Evolutionary conservation across 2,888 invertebrate species (phyloP), one percentile per base, ranked within the genome.

Genomic region (Aphidoletes aphidimyza): DNA sequence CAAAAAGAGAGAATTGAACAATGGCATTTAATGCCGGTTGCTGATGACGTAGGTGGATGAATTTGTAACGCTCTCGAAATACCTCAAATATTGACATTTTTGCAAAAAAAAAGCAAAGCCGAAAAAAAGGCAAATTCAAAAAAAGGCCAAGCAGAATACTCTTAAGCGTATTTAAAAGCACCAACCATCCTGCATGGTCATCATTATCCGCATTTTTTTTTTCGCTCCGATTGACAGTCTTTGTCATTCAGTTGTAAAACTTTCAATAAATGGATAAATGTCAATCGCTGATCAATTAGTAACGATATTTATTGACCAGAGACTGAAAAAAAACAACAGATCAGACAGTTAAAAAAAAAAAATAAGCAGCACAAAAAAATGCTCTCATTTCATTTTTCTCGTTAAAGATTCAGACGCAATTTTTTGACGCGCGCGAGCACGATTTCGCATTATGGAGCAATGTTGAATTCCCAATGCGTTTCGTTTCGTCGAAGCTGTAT

Each of bases 11-110:
- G 47, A 47, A 9, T 47, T 26, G 22, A 54, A 69, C 69, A 69
- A 69, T 69, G 30, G 69, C 26, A 30, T 30, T 69, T 69, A 14
- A 69, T 14, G 69, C 69, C 30, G 69, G 69, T 26, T 22, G 3
- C 2, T 26, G 2, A 26, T 8, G 26, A 54, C n/a, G 69, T 69
- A 54, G 54, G 69, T 69, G 69, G n/a, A 54, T 19, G 22, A 17
- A 47, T 17, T 54, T 30, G 14, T 1, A 30, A 30, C 34, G 26
- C 30, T 3, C 54, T 54, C 54, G 22, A n/a, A 22, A 11, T 69
- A n/a, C n/a, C 11, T 69, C 11, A 42, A 42, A 42, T 30, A 69
- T 69, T 69, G 69, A 69, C 69, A 69, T 69, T 69, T 69, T 14
- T 14, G 8, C 42, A 42, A 42, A 42, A 42, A n/a, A n/a, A n/a